These are phyloP conservation scores for Myrmophylax atrothorax DNA, from an alignment of 2,113 vertebrate genomes.

Conservation along the genomic window DNA sequence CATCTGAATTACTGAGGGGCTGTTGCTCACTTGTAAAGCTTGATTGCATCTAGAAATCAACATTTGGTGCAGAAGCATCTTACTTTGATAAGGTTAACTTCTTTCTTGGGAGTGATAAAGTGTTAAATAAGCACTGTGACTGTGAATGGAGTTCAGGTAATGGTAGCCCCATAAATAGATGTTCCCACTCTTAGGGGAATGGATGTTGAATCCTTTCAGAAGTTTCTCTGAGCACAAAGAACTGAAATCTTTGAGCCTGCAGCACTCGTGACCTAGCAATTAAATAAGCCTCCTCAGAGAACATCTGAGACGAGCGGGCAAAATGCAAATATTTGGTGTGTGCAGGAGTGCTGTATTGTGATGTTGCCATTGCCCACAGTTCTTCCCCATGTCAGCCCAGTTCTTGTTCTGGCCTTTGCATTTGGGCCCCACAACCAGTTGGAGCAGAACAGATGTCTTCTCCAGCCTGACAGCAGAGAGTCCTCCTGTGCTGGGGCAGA, in stretches of 20 bases:
- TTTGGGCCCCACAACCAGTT: background rate
- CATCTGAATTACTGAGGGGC: conserved; percentile 35
- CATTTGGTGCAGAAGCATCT: conserved; percentile 52
- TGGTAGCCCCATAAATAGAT: conserved; percentile 59
- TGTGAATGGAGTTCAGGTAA: conserved; percentile 59
- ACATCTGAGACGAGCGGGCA: background rate
- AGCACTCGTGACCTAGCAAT: conserved; percentile 30
- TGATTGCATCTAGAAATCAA: conserved; percentile 67
- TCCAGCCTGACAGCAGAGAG: background rate
- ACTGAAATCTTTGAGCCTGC: conserved; percentile 12
- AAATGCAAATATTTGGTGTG: background rate
- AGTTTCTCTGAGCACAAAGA: conserved; percentile 50
- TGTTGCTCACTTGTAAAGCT: conserved; percentile 54
- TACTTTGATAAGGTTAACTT: conserved; percentile 67
- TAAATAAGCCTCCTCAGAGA: conserved; percentile 47
- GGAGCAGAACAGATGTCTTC: background rate
- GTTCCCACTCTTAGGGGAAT: conserved; percentile 27
- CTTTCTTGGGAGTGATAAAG: conserved; percentile 61
- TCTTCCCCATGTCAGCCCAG: fast-evolving
- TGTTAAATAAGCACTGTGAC: conserved; percentile 59
- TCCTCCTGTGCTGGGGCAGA: background rate
- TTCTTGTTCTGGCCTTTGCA: background rate
- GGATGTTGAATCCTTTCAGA: conserved; percentile 28
- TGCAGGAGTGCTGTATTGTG: background rate
- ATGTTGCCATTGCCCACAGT: background rate